Conservation (phyloP, 2,797 vertebrate species). For the Darevskia nairensis region DNA sequence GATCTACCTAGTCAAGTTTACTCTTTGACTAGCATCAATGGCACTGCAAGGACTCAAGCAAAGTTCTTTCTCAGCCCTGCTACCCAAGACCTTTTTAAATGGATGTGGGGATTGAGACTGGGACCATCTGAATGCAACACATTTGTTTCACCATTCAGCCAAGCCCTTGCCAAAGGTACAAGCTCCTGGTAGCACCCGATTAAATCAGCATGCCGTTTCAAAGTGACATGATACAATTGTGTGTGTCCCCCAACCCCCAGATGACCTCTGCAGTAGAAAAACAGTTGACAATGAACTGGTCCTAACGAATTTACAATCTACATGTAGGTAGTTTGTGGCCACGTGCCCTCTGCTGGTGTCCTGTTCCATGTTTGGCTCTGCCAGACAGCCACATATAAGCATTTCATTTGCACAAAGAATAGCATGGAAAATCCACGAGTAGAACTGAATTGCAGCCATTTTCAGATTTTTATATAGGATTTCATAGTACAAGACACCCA, state of each 20-base stretch:
- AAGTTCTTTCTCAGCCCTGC: not conserved
- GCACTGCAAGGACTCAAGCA: not conserved
- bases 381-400: not conserved
- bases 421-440: not conserved
- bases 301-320: not conserved
- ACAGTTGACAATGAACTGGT: not conserved
- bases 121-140: not conserved
- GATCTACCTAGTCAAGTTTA: not conserved
- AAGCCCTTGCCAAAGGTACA: not conserved
- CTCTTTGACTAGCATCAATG: not conserved
- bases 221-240: no score
- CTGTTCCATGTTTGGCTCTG: not conserved
- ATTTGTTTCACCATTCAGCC: not conserved
- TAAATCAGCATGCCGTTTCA: no score
- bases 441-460: not conserved
- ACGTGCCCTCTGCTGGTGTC: not conserved
- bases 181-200: no score
- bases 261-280: not conserved
- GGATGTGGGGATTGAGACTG: not conserved
- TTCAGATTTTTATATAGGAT: not conserved
- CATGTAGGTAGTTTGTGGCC: not conserved
- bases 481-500: not conserved
- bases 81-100: not conserved
- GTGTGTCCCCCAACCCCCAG: no score
- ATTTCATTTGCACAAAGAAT: not conserved